Base-by-base conservation (phyloP, 2,888 invertebrate genomes). In the Notodonta ziczac region DNA sequence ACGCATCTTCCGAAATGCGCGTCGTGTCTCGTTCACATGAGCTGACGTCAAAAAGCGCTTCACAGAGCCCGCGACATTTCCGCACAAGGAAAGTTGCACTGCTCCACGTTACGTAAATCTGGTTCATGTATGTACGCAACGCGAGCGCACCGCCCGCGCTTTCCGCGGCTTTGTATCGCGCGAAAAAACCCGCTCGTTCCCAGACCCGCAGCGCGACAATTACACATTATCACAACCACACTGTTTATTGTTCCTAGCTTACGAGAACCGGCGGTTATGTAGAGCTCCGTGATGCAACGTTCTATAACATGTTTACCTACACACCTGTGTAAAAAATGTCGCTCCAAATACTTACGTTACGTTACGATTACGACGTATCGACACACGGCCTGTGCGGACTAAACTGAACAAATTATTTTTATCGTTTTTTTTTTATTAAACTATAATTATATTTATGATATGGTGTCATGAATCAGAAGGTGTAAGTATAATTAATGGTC, bases 111-210 rank as follows among this genome's bases (percentile, higher is more conserved):
- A 89, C 90, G 88, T 90, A 89, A 90, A 91, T 85, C 82, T 88
- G 82, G 87, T 89, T 86, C 88, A 86, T 62, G 65, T 61, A 66
- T 62, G 58, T 59, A 63, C 60, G 60, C 35, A 5, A 39, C 35
- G 54, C 54, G 9, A 7, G 70, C 66, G 72, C 66, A 61, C 67
- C 67, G 66, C 68, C 70, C 68, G 81, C 72, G 80, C 82, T 87
- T 87, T 86, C 87, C 87, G 86, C 79, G 74, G 79, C 79, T 78
- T 85, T 82, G 83, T 83, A 60, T 54, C 9, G 73, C 65, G 71
- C 66, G 77, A 80, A 90, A 90, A 90, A 90, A 90, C 40, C 87
- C 77, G 69, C 78, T 78, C 69, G 70, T 89, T 90, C 90, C 83
- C 90, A 87, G 82, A 78, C 70, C 81, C 85, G 83, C 80, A 76